These are phyloP conservation scores for Caenorhabditis latens DNA, from an alignment of 1,140 invertebrate species.

Conservation along the genomic window DNA sequence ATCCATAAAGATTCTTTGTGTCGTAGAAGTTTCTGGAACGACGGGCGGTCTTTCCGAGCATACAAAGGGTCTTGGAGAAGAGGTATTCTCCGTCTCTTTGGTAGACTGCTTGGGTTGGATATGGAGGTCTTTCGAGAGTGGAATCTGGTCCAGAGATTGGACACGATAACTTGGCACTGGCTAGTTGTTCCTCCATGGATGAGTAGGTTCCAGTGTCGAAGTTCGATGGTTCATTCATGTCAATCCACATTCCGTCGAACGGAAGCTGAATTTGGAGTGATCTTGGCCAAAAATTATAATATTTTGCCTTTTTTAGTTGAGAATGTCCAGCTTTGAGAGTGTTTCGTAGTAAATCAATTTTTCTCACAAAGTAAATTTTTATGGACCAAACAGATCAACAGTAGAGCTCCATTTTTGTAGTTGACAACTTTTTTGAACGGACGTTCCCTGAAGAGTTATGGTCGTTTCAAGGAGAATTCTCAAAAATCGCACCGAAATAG, in stretches of 20 bases:
- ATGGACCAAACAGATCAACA: no score
- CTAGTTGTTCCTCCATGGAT: not conserved
- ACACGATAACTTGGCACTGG: slow-evolving; percentile 59
- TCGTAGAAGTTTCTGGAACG: slow-evolving; percentile 80
- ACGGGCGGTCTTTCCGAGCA: slow-evolving; percentile 84
- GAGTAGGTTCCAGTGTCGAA: slow-evolving; percentile 66
- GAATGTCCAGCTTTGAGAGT: no score
- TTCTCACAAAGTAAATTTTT: no score
- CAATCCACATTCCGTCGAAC: slow-evolving; percentile 73
- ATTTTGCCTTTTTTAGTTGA: no score
- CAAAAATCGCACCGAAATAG: no score
- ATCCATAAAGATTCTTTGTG: slow-evolving; percentile 87
- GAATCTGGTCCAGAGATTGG: slow-evolving; percentile 65
- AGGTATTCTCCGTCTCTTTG: slow-evolving; percentile 76
- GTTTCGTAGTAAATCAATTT: no score
- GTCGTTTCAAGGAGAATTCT: no score
- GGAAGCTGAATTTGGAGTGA: slow-evolving; percentile 55
- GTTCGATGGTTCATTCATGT: slow-evolving; percentile 71
- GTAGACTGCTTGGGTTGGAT: slow-evolving; percentile 56
- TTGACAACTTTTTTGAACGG: no score
- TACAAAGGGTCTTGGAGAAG: slow-evolving; percentile 85
- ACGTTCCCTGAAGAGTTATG: no score
- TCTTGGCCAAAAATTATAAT: not conserved
- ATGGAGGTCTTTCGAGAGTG: slow-evolving; percentile 65
- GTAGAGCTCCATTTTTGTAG: no score